Evolutionary conservation across 2,797 vertebrate species (phyloP).

Genomic region (Tolypeutes matacus): DNA sequence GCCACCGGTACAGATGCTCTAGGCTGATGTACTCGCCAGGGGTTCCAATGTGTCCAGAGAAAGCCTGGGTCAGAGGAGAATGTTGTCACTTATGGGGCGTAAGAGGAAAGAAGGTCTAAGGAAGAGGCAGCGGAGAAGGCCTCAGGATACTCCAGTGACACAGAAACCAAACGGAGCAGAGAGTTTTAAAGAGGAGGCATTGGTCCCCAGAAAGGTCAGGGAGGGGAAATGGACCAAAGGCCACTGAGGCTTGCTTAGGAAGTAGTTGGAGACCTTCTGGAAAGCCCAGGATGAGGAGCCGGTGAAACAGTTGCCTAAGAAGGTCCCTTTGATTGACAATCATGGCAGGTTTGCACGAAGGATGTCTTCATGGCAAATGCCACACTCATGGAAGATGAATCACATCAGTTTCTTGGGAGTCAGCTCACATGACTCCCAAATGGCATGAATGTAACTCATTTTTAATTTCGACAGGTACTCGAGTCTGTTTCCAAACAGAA

Average conservation of each 20-base stretch:
- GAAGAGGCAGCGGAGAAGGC: not conserved
- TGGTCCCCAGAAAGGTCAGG: not conserved
- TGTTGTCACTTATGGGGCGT: not conserved
- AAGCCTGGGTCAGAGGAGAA: not conserved
- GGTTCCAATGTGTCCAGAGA: not conserved
- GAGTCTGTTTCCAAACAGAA: slow-evolving; percentile 68
- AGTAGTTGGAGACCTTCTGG: not conserved
- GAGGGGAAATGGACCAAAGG: not conserved
- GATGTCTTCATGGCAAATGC: not conserved
- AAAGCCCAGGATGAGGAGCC: not conserved
- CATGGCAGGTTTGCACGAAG: not conserved
- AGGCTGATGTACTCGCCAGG: not conserved
- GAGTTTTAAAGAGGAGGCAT: not conserved
- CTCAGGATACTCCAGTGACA: not conserved
- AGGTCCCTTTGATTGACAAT: not conserved
- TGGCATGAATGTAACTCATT: slow-evolving; percentile 38
- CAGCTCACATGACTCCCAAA: not conserved
- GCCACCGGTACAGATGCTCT: not conserved
- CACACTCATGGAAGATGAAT: not conserved
- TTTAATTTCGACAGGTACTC: slow-evolving; percentile 39
- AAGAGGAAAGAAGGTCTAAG: not conserved
- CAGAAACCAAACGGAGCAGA: not conserved
- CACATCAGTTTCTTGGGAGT: not conserved
- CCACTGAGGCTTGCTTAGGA: not conserved
- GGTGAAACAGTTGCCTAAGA: not conserved